A percentile compares a stretch with the other conserved stretches of the same genome.
Conservation (phyloP, 2,797 vertebrate genomes). For the Chaunax sp. region DNA sequence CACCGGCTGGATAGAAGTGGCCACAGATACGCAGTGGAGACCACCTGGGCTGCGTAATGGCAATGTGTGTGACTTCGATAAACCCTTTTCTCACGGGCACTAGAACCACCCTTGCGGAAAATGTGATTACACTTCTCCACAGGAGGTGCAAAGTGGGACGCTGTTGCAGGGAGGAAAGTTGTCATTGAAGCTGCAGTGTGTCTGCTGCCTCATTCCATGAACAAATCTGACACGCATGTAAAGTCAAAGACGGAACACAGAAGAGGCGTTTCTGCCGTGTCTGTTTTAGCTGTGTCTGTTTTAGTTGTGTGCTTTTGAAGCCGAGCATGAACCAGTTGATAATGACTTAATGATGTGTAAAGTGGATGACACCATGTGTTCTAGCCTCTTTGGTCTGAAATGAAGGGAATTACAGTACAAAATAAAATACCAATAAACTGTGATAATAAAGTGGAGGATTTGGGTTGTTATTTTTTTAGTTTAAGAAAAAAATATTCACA, state of each 20-base stretch:
- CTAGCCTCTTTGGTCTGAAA: conserved; percentile 28
- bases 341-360: conserved; percentile 54
- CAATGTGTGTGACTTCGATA: conserved; percentile 79
- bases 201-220: conserved; percentile 19
- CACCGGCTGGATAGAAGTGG: conserved; percentile 67
- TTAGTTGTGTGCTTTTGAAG: conserved; percentile 21
- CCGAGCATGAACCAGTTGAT: conserved; percentile 20
- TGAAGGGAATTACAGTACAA: conserved; percentile 25
- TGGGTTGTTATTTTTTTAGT: too few species aligned
- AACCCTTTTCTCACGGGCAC: conserved; percentile 75
- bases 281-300: conserved; percentile 4
- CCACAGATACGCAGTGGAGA: conserved; percentile 61
- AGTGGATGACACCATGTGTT: conserved; percentile 42
- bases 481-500: too few species aligned
- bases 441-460: neutral
- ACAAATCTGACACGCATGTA: conserved; percentile 28
- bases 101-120: conserved; percentile 77
- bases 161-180: conserved; percentile 30
- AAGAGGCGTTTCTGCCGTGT: conserved; percentile 3
- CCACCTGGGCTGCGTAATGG: conserved; percentile 71
- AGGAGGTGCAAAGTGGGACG: conserved; percentile 53
- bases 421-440: conserved; percentile 10
- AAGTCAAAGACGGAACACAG: conserved; percentile 12
- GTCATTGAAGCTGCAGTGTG: conserved; percentile 44
- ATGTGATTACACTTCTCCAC: conserved; percentile 78